Conservation (phyloP, 2,888 invertebrate genomes). For the Caenorhabditis sp. region DNA sequence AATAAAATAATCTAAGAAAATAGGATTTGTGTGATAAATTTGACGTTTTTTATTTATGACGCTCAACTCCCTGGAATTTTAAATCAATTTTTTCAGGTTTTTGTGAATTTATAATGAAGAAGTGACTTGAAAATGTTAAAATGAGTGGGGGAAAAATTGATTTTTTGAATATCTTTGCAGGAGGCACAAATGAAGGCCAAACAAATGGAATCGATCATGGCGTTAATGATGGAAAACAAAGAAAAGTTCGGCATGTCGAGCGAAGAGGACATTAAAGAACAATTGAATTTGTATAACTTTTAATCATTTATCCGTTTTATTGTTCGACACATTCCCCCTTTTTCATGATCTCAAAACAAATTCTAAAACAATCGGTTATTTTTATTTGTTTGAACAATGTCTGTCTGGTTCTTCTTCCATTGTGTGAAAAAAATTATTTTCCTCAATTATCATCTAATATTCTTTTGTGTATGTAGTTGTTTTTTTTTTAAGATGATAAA, state of each 20-base stretch:
- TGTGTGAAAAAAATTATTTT: too few relatives aligned
- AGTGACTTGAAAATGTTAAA: too few relatives aligned
- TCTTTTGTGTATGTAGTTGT: neutral
- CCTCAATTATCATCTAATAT: too few relatives aligned
- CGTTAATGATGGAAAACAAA: constrained; percentile 63
- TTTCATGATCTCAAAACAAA: neutral
- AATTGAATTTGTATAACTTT: constrained; percentile 64
- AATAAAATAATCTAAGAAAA: too few relatives aligned
- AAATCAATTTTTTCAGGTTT: too few relatives aligned
- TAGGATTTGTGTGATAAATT: too few relatives aligned
- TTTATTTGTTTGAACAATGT: too few relatives aligned
- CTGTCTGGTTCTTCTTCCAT: too few relatives aligned
- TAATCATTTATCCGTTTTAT: constrained; percentile 13
- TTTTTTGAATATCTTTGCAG: constrained; percentile 34
- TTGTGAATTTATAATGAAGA: neutral
- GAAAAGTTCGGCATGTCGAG: constrained; percentile 64
- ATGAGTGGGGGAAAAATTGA: neutral
- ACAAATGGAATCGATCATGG: constrained; percentile 63
- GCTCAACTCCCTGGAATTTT: too few relatives aligned
- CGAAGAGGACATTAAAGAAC: constrained; percentile 62
- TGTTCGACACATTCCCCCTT: neutral
- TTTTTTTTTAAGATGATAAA: neutral
- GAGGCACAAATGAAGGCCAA: constrained; percentile 54
- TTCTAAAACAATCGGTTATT: neutral
- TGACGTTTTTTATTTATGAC: too few relatives aligned